phyloP scores from a whole-genome alignment of 1,140 invertebrate genomes.

The Drosophila jambulina region DNA sequence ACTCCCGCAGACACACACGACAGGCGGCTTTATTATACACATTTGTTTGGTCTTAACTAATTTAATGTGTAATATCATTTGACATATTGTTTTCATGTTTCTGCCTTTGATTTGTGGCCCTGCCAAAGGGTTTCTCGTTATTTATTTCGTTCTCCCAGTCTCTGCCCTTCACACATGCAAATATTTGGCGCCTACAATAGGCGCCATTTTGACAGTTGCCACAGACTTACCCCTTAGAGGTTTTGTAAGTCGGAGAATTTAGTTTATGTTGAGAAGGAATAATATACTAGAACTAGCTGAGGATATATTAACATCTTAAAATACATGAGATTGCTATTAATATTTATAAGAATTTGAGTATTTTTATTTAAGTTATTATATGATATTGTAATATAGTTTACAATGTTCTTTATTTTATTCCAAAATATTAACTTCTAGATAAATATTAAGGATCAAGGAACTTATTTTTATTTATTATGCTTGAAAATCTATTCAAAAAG shows the following conservation, averaged over 20 bases:
- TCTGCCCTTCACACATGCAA: slow-evolving; percentile 27
- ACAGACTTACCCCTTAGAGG: background rate
- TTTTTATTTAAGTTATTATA: background rate
- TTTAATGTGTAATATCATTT: slow-evolving; percentile 82
- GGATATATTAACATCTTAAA: background rate
- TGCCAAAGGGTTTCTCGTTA: slow-evolving; percentile 27
- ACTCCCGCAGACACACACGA: slow-evolving; percentile 39
- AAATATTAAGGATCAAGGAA: no score
- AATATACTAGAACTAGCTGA: background rate
- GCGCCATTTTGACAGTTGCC: slow-evolving; percentile 40
- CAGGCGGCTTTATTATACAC: slow-evolving; percentile 65
- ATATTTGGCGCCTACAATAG: slow-evolving; percentile 20
- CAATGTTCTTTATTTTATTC: background rate
- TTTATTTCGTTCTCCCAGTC: background rate
- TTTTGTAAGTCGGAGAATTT: background rate
- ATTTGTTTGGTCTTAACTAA: slow-evolving; percentile 72
- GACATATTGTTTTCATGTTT: slow-evolving; percentile 81
- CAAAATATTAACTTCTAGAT: no score
- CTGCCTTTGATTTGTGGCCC: slow-evolving; percentile 54
- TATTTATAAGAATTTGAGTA: no score
- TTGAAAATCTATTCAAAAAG: no score
- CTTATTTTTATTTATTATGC: background rate
- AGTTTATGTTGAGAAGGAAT: background rate
- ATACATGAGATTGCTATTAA: no score
- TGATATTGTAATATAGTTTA: background rate